These are phyloP conservation scores for Taurulus bubalis DNA, from an alignment of 2,113 vertebrate genomes.

Conservation along the genomic window DNA sequence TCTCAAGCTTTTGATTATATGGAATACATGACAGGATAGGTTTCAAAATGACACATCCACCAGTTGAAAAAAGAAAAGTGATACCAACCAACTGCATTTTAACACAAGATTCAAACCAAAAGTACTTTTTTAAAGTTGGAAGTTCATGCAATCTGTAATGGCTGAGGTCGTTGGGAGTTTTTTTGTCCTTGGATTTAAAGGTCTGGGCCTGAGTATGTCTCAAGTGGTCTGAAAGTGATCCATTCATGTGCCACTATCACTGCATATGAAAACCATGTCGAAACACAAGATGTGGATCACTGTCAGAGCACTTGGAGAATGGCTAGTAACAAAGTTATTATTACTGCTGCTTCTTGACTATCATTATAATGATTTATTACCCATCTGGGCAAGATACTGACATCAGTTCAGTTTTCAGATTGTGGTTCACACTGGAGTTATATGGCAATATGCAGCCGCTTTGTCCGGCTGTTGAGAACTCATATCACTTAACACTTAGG, in stretches of 20 bases:
- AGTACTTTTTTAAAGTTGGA: conserved; percentile 25
- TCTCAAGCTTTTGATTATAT: conserved; percentile 27
- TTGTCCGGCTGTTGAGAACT: conserved; percentile 46
- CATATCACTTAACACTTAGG: conserved; percentile 59
- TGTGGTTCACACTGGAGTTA: conserved; percentile 69
- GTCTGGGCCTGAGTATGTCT: conserved; percentile 68
- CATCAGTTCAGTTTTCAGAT: conserved; percentile 75
- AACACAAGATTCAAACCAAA: conserved; percentile 37
- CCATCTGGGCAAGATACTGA: conserved; percentile 69
- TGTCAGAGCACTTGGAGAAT: conserved; percentile 57
- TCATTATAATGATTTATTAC: conserved; percentile 67
- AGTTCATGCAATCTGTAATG: conserved; percentile 51
- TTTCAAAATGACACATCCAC: conserved; percentile 29
- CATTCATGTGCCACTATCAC: conserved; percentile 3
- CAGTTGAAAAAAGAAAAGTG: conserved; percentile 7
- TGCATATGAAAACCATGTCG: conserved; percentile 28
- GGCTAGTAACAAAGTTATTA: conserved; percentile 46
- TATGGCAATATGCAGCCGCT: conserved; percentile 57
- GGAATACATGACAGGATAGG: conserved; percentile 27
- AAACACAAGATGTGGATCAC: conserved; percentile 42
- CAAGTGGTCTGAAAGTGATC: conserved; percentile 62
- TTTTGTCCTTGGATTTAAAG: conserved; percentile 53
- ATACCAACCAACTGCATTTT: conserved; percentile 7
- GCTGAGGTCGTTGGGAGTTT: conserved; percentile 57
- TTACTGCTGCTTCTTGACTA: conserved; percentile 65